phyloP scores from a whole-genome alignment of 2,888 invertebrate genomes.

The Alentia gelatinosa region DNA sequence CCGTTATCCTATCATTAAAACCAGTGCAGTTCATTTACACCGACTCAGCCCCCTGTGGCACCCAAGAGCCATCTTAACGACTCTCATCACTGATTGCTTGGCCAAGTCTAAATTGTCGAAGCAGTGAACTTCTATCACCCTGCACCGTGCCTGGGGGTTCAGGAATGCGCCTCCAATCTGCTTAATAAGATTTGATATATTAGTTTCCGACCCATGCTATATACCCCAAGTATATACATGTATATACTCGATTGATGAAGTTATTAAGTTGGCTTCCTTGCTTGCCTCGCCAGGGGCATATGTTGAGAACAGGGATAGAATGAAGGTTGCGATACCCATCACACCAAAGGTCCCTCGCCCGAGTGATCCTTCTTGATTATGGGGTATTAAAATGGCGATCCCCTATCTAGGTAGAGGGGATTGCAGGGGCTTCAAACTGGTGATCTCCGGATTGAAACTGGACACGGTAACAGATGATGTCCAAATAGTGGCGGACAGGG shows the following conservation, averaged over 20 bases:
- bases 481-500: constrained; percentile 10
- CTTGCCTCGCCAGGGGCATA: no score
- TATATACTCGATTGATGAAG: no score
- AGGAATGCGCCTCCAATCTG: background rate
- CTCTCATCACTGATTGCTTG: background rate
- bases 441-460: background rate
- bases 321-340: no score
- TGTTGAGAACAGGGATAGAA: no score
- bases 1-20: constrained; percentile 24
- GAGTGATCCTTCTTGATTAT: background rate
- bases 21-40: constrained; percentile 11
- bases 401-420: background rate
- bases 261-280: no score
- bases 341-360: background rate
- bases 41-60: background rate
- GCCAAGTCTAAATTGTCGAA: background rate
- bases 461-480: background rate
- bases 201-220: background rate
- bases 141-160: background rate
- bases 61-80: background rate
- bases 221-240: background rate
- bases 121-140: background rate
- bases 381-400: background rate
- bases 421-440: background rate
- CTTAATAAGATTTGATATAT: background rate